Percentiles rank a stretch among this genome's conserved stretches.
phyloP scores from a whole-genome alignment of 2,113 vertebrate species.

The Scomber japonicus region DNA sequence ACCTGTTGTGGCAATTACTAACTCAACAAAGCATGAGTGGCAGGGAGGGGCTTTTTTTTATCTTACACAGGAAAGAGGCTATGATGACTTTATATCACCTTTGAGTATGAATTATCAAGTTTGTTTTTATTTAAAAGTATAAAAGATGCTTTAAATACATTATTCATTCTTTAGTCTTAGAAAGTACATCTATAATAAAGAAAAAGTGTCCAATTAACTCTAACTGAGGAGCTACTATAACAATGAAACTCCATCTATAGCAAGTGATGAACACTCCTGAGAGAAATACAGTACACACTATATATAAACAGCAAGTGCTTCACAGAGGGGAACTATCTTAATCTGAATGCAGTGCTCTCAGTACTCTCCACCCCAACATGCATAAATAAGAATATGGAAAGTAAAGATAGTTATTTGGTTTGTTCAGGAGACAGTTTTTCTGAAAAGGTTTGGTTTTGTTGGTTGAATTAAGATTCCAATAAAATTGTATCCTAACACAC shows the following conservation, averaged over 20 bases:
- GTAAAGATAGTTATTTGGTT: too few relatives aligned
- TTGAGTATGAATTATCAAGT: too few relatives aligned
- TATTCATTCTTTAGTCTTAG: too few relatives aligned
- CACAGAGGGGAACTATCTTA: conserved; percentile 9
- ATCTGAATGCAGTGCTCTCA: background rate
- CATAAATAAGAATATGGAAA: background rate
- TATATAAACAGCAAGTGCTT: background rate
- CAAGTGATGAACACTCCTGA: background rate
- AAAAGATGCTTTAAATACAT: background rate
- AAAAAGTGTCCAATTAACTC: background rate
- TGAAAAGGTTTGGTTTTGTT: background rate
- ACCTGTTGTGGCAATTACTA: conserved; percentile 82
- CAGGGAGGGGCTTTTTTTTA: conserved; percentile 41
- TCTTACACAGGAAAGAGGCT: conserved; percentile 17
- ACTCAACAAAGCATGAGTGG: conserved; percentile 65
- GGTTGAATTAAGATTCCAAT: background rate
- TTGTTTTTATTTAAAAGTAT: background rate
- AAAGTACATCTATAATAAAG: too few relatives aligned
- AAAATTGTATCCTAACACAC: background rate
- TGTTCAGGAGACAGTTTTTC: background rate
- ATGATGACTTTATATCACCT: background rate
- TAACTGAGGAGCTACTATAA: background rate
- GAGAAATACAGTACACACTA: background rate
- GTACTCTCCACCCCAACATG: background rate
- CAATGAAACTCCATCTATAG: background rate